phyloP scores from a whole-genome alignment of 2,797 vertebrate genomes.

The Carduelis carduelis region DNA sequence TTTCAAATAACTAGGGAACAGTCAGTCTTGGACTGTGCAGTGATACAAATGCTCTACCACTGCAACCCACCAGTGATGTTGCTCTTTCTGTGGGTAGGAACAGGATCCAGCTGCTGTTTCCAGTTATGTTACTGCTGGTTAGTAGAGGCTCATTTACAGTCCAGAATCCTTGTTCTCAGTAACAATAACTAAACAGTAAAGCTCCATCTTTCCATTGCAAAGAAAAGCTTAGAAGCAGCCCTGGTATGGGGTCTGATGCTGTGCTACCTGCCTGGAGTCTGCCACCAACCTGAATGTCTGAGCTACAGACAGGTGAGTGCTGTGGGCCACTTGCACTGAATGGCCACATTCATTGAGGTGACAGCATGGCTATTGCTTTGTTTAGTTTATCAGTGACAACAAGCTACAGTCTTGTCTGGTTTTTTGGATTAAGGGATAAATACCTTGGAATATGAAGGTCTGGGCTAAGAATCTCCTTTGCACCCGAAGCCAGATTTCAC shows the following conservation, averaged over 20 bases:
- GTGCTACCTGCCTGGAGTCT: background rate
- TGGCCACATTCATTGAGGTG: background rate
- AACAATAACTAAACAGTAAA: background rate
- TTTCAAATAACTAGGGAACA: background rate
- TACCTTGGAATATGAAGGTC: background rate
- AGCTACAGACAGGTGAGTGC: background rate
- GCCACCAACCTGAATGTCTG: background rate
- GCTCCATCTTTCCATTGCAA: background rate
- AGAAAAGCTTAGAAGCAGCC: background rate
- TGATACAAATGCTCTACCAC: background rate
- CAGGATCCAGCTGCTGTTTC: background rate
- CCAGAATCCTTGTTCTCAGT: background rate
- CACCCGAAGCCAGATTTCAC: background rate
- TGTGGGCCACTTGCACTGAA: background rate
- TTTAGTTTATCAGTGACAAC: background rate
- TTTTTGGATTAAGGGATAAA: background rate
- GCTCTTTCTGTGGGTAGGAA: background rate
- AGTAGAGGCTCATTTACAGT: background rate
- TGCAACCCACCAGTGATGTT: background rate
- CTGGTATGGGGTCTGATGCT: background rate
- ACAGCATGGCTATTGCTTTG: background rate
- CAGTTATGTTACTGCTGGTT: background rate
- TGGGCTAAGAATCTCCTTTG: background rate
- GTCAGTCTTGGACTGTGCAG: background rate
- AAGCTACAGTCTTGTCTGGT: background rate